Evolutionary conservation across 1,140 invertebrate species (phyloP).

Genomic region (Glossosoma conforme): DNA sequence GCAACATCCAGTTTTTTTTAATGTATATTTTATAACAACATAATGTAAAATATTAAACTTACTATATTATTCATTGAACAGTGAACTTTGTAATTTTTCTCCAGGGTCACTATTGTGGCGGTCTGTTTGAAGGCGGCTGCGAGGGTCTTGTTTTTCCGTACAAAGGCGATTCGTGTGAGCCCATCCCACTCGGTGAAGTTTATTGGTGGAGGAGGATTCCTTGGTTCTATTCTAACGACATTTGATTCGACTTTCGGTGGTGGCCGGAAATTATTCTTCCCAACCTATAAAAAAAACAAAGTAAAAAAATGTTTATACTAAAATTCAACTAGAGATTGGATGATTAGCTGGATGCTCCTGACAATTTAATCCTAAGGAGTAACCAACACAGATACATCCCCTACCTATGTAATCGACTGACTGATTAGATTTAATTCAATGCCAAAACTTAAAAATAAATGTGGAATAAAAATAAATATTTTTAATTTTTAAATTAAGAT

Average conservation of each 20-base stretch:
- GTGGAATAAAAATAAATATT: no score
- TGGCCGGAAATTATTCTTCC: constrained; percentile 97
- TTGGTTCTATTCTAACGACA: constrained; percentile 96
- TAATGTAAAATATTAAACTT: constrained; percentile 33
- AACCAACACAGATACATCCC: no score
- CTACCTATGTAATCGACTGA: no score
- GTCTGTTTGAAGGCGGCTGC: constrained; percentile 80
- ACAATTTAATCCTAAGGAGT: no score
- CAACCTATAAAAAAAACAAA: constrained; percentile 57
- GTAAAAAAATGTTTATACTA: not conserved
- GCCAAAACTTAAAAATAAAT: no score
- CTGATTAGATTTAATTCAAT: no score
- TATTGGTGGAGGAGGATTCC: constrained; percentile 92
- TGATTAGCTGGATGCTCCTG: no score
- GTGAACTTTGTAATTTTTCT: constrained; percentile 89
- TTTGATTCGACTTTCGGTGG: constrained; percentile 98
- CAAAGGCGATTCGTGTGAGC: constrained; percentile 88
- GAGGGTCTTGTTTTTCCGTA: constrained; percentile 93
- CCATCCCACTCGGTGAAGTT: constrained; percentile 99
- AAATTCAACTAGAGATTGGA: no score
- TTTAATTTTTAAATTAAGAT: no score
- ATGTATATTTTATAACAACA: not conserved
- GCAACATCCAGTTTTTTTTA: no score
- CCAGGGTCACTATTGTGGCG: constrained; percentile 74
- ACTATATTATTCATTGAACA: constrained; percentile 86